Evolutionary conservation across 2,113 vertebrate species (phyloP), one percentile per base, ranked within the genome.

Genomic region (Xyliphius kryptos): DNA sequence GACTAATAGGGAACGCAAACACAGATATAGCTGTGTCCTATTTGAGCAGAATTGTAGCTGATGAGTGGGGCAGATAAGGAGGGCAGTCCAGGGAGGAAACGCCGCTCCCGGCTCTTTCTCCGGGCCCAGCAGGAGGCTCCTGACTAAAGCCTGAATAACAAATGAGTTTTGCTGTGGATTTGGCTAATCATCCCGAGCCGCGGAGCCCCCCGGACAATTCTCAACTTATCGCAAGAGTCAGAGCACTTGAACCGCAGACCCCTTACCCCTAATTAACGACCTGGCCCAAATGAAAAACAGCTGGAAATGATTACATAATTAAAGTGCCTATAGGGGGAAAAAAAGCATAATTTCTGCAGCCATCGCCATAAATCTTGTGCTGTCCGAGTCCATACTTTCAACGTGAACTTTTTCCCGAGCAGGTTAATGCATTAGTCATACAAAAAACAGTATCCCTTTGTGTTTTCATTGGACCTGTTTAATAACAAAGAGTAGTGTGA

Each of bases 281-380:
- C 77, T 64, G 77, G 83, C 84, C 79, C 81, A 90, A 93, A 93
- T 87, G 86, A 90, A 89, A 92, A 92, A 80, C 93, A 96, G 90
- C 90, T 95, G 94, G 82, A 83, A 92, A 89, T 94, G 96, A 97
- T 98, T 97, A 95, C 90, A 95, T 92, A 92, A 89, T 95, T 92
- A 91, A 93, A 95, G 89, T 88, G 88, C 90, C 89, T 89, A 86
- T 89, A 83, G 92, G 85, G 82, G 85, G 76, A 87, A 89, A 89
- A 84, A 88, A 90, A 91, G 91, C 90, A 93, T 95, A 91, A 97
- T 97, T 97, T 96, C 88, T 89, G 81, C 75, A 89, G 90, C 85
- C 86, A 87, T 92, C 68, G 87, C 85, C 90, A 97, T 98, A 98
- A 98, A 98, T 98, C 95, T 98, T 97, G 80, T 51, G 90, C 94